A percentile compares a stretch with the other conserved stretches of the same genome.
phyloP scores from a whole-genome alignment of 1,140 invertebrate species.

The Drosophila setifemur region DNA sequence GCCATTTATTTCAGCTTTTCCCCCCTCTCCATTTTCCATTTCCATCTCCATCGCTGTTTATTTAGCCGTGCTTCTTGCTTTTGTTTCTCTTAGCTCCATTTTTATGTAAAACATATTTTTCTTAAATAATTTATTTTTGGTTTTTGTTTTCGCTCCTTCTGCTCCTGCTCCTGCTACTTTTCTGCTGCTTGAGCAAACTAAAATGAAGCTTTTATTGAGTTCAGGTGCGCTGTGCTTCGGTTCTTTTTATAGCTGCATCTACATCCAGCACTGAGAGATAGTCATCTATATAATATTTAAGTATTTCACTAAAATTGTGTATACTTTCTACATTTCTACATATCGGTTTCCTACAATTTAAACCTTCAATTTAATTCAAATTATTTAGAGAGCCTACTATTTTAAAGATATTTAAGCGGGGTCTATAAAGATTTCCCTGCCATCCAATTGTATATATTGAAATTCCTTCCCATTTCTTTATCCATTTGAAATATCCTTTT shows the following conservation, averaged over 20 bases:
- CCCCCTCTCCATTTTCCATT: neutral
- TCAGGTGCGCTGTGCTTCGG: constrained; percentile 54
- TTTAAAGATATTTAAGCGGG: no score
- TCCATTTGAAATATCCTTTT: no score
- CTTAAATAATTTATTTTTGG: constrained; percentile 79
- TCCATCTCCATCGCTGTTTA: neutral
- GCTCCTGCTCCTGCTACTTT: constrained; percentile 59
- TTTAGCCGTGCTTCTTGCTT: constrained; percentile 29
- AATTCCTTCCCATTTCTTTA: no score
- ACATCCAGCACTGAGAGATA: neutral
- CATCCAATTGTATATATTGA: no score
- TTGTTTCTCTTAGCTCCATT: constrained; percentile 46
- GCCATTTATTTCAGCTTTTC: constrained; percentile 69
- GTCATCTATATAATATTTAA: neutral
- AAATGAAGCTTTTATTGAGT: constrained; percentile 81
- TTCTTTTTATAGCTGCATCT: constrained; percentile 5
- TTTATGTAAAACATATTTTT: constrained; percentile 81
- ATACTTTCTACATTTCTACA: no score
- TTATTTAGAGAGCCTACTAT: no score
- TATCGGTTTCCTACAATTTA: no score
- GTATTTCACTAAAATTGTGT: no score
- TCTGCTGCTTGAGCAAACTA: constrained; percentile 78
- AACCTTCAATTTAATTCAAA: no score
- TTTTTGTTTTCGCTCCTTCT: constrained; percentile 44
- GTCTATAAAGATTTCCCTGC: no score